Conservation (phyloP, 2,113 vertebrate species). For the Lophius piscatorius region DNA sequence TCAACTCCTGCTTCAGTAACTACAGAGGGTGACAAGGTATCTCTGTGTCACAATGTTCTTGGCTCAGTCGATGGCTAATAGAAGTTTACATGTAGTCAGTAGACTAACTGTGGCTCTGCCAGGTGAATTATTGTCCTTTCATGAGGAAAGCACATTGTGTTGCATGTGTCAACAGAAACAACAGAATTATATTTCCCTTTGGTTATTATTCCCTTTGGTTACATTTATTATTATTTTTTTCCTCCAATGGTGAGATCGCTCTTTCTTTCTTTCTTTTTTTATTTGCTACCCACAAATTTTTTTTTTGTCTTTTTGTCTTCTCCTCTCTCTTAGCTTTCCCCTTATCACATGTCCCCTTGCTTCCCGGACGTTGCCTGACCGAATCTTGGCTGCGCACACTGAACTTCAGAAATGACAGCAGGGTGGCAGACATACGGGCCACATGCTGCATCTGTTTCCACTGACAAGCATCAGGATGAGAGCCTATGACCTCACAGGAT, state of each 20-base stretch:
- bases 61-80: constrained; percentile 38
- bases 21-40: constrained; percentile 49
- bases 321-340: background rate
- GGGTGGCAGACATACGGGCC: constrained; percentile 16
- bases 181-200: constrained; percentile 23
- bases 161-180: constrained; percentile 30
- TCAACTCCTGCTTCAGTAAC: constrained; percentile 30
- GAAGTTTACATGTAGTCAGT: constrained; percentile 37
- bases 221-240: background rate
- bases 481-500: constrained; percentile 61
- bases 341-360: background rate
- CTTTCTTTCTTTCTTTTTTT: background rate
- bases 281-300: background rate
- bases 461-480: constrained; percentile 31
- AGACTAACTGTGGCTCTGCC: constrained; percentile 43
- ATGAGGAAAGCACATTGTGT: constrained; percentile 26
- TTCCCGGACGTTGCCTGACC: constrained; percentile 23
- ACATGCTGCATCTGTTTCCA: constrained; percentile 51
- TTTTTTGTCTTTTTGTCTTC: background rate
- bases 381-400: constrained; percentile 15
- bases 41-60: constrained; percentile 36
- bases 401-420: constrained; percentile 25
- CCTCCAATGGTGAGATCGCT: no score
- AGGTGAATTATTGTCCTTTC: constrained; percentile 41
- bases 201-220: background rate